Conservation (phyloP, 2,113 vertebrate genomes). For the Zapornia atra region DNA sequence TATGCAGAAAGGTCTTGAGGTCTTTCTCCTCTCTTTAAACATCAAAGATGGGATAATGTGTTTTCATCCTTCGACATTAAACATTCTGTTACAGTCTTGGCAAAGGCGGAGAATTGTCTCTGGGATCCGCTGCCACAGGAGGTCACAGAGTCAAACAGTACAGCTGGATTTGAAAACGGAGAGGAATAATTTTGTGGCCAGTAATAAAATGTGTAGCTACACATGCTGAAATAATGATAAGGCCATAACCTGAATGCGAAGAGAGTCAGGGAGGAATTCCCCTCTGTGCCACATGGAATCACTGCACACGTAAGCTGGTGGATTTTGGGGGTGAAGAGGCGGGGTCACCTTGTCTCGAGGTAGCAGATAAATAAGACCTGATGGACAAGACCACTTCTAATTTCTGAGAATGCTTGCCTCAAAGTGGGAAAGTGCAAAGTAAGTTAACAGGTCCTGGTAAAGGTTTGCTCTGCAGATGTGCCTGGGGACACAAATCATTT, state of each 20-base stretch:
- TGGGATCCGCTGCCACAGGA: background rate
- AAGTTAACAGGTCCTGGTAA: background rate
- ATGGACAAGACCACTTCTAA: background rate
- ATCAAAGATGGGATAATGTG: conserved; percentile 64
- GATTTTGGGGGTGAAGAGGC: background rate
- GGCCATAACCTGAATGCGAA: background rate
- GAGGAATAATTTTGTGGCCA: conserved; percentile 59
- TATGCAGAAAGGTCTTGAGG: conserved; percentile 56
- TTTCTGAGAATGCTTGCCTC: background rate
- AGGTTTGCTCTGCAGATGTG: background rate
- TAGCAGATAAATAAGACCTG: background rate
- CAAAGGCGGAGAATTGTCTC: conserved; percentile 47
- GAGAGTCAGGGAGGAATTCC: conserved; percentile 9
- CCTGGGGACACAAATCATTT: background rate
- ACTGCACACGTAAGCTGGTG: background rate
- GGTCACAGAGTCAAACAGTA: conserved; percentile 20
- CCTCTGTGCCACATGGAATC: background rate
- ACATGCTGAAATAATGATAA: conserved; percentile 28
- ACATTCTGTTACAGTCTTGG: conserved; percentile 24
- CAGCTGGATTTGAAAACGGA: background rate
- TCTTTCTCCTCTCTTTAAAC: conserved; percentile 52
- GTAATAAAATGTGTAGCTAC: conserved; percentile 39
- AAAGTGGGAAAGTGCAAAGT: background rate
- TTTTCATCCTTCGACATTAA: conserved; percentile 64
- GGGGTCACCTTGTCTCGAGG: background rate